Conservation (phyloP, 35 echinoderm and acorn worm species). For the Nesometra sesokonis region DNA sequence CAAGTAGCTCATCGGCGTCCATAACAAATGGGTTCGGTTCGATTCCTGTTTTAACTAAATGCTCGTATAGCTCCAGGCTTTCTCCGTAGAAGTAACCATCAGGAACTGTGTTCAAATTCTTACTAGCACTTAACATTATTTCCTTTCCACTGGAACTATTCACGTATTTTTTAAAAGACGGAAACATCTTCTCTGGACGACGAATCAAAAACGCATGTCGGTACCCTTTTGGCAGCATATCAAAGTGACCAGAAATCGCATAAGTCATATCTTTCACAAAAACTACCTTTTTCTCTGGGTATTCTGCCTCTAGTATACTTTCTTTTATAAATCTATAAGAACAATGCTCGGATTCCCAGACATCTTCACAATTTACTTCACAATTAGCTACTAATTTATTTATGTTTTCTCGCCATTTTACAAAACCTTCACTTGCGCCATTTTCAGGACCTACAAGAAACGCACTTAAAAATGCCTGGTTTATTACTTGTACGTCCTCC, state of each 20-base stretch:
- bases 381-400: not conserved
- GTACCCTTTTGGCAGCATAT: constrained; percentile 27
- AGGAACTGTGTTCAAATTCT: not conserved
- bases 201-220: constrained; percentile 32
- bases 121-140: not conserved
- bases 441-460: not conserved
- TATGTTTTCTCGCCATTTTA: not conserved
- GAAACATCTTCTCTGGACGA: constrained; percentile 10
- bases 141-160: not conserved
- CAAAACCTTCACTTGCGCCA: not conserved
- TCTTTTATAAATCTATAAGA: not conserved
- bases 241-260: not conserved
- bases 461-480: not conserved
- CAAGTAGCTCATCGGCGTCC: not conserved
- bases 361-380: not conserved
- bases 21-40: not conserved
- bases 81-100: not conserved
- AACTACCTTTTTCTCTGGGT: constrained; percentile 4
- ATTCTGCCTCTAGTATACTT: not conserved
- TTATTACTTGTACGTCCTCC: constrained; percentile 1
- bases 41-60: not conserved
- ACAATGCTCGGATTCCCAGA: not conserved
- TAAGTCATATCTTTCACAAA: constrained; percentile 26
- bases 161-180: not conserved
- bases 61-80: not conserved